Base-by-base conservation (phyloP, 2,888 invertebrate species). In the Argyra leucocephala region DNA sequence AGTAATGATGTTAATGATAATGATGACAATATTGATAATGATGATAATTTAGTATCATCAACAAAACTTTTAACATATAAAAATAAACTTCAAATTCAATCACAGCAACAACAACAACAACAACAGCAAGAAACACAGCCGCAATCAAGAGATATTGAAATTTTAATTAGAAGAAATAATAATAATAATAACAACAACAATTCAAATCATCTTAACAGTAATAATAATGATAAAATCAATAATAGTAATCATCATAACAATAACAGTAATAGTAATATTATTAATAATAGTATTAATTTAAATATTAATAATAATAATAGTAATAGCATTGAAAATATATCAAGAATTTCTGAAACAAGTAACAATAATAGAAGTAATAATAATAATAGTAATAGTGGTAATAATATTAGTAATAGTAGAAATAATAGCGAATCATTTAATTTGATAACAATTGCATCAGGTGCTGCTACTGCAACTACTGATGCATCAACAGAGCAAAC, bases 181-280 rank as follows among this genome's bases (percentile, higher is more conserved):
- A 64, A 68, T 58, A 37, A 65, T 66, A 64, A 64, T 66, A 24
- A 63, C 61, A 65, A 64, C 48, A 62, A 64, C 67, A n/a, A n/a
- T n/a, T n/a, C n/a, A n/a, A 63, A 66, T 65, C 58, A 68, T 68
- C 57, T 31, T 65, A 57, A 22, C 61, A 61, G 22, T 62, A 66
- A 22, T 68, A 65, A 66, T 37, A 36, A 62, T 68, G 64, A 64
- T 67, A 63, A 48, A 18, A 48, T 48, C 64, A 67, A 68, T 68
- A 67, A 66, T 67, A 68, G 69, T 68, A 69, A 68, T 67, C 67
- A 69, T 65, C 68, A 69, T 66, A 67, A 65, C 65, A 66, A 24
- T 63, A 66, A 26, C 65, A 65, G 57, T 66, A 63, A 63, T 63
- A 63, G 60, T 65, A 67, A 64, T 64, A 67, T 64, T 63, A 67